These are phyloP conservation scores for Triops cancriformis DNA, from an alignment of 1,140 invertebrate species.

Conservation along the genomic window DNA sequence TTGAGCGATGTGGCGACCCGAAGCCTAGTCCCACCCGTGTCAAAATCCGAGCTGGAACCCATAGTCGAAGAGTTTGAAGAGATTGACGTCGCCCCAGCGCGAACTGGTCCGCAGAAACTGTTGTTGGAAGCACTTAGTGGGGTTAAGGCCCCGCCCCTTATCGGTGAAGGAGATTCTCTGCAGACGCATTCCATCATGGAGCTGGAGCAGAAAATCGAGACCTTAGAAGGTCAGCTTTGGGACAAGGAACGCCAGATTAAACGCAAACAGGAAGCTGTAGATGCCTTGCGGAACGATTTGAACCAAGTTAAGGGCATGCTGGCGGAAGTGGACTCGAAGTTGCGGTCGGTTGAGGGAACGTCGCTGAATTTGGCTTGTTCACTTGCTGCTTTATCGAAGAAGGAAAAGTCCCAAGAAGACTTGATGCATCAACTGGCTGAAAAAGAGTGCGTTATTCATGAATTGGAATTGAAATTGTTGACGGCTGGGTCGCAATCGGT, in stretches of 20 bases:
- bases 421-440: slow-evolving; percentile 9
- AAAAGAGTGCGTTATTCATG: not conserved
- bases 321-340: not conserved
- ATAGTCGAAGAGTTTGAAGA: not conserved
- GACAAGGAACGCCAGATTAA: not conserved
- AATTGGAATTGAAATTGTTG: not conserved
- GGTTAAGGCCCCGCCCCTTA: not conserved
- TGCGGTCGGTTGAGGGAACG: not conserved
- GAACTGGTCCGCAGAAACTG: not conserved
- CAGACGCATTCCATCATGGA: not conserved
- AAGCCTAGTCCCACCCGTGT: not conserved
- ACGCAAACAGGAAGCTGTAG: not conserved
- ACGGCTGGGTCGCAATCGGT: not conserved
- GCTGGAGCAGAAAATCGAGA: not conserved
- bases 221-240: not conserved
- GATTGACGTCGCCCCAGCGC: not conserved
- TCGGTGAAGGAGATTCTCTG: not conserved
- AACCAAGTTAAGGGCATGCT: not conserved
- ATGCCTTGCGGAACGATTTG: not conserved
- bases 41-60: not conserved
- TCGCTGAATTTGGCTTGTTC: slow-evolving; percentile 1
- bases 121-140: not conserved
- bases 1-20: not conserved
- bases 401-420: not conserved
- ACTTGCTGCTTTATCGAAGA: not conserved